These are phyloP conservation scores for Lates calcarifer DNA, from an alignment of 2,113 vertebrate species.

Conservation along the genomic window DNA sequence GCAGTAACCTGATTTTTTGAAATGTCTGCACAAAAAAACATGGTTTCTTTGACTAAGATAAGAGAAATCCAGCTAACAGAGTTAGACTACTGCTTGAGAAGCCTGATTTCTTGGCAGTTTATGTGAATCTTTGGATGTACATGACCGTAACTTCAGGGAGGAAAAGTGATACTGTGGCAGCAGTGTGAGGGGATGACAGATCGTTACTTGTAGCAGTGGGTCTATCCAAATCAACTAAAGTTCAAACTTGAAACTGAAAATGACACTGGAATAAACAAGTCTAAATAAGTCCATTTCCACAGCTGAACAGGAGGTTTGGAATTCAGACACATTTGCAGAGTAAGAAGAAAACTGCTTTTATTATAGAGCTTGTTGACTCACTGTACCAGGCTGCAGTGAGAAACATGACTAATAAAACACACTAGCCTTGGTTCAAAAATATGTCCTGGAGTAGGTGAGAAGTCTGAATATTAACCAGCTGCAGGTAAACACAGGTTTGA, in stretches of 20 bases:
- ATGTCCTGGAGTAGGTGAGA: not conserved
- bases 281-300: not conserved
- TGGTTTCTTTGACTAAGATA: not conserved
- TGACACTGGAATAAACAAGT: not conserved
- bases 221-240: not conserved
- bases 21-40: not conserved
- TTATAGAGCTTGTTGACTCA: slow-evolving; percentile 12
- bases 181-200: not conserved
- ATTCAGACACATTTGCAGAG: slow-evolving; percentile 1
- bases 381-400: not conserved
- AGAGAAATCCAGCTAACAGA: not conserved
- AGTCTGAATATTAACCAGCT: not conserved
- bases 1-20: not conserved
- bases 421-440: not conserved
- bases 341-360: not conserved
- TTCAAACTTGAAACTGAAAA: not conserved
- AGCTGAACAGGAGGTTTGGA: not conserved
- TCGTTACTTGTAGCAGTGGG: not conserved
- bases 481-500: not conserved
- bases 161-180: not conserved
- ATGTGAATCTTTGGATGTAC: not conserved
- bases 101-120: not conserved
- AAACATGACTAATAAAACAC: not conserved
- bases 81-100: not conserved
- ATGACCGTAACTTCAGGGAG: not conserved